Base-by-base conservation (phyloP, 37 sponge, comb jelly and placozoan species). In the Ephydatia muelleri region DNA sequence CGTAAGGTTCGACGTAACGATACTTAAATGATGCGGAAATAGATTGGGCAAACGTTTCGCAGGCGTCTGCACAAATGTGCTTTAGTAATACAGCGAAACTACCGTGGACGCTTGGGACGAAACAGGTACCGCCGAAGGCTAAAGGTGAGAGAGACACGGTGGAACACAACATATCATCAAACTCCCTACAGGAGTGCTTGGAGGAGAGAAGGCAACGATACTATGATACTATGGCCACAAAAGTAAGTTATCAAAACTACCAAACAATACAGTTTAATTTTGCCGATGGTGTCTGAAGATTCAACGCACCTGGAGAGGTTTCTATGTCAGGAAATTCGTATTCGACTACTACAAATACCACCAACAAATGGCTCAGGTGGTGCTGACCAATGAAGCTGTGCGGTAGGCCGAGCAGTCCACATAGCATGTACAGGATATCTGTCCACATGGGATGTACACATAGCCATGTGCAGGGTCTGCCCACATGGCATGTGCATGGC, bases 321-420 rank as follows among this genome's bases (percentile, higher is more conserved):
- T 86, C 79, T 93, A 70, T 83, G 87, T 86, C 19, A 49, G 93
- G 47, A 89, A 79, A 38, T 89, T 86, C 30, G 84, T 89, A 38
- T 79, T 78, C 74, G 64, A 89, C 74, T 93, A 86, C 82, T 89
- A 93, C 66, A 84, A 89, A 2, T 83, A 84, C 19, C 84, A 86
- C 77, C 39, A 28, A 26, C 86, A 89, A 75, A 49, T 93, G 67
- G 78, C 38, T 48, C 87, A 67, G 31, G 67, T 91, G 29, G 77
- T 47, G 65, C 23, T 38, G 19, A 91, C 75, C 73, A 91, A 91
- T 76, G 78, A 80, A 57, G 2, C 19, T 8, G 34, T 75, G 25
- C 14, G 82, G 82, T 81, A 73, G 25, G 38, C 35, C 25, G 33
- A 67, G 6, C 25, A 25, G 35, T 9, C 5, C 37, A 43, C 64